These are phyloP conservation scores for Notothenia coriiceps DNA, from an alignment of 2,113 vertebrate species.

Conservation along the genomic window DNA sequence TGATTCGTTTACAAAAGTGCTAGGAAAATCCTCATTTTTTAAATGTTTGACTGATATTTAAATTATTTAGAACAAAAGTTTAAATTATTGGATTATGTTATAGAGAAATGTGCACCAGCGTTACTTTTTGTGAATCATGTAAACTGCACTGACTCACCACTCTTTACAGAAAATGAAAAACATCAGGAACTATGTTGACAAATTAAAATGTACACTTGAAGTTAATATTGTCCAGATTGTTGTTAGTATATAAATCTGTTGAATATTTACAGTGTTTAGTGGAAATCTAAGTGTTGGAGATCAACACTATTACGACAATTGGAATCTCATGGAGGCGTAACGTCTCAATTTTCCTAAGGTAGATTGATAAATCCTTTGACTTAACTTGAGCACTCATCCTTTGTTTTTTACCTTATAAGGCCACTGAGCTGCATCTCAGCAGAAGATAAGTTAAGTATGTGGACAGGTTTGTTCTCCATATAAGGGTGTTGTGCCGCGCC, in stretches of 20 bases:
- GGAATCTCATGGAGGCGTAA: background rate
- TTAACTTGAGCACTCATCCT: constrained; percentile 4
- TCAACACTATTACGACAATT: background rate
- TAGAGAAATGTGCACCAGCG: background rate
- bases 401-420: constrained; percentile 78
- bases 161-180: background rate
- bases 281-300: background rate
- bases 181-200: too few relatives aligned
- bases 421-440: constrained; percentile 23
- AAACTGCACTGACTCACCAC: background rate
- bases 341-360: constrained; percentile 1
- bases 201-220: background rate
- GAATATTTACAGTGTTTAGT: background rate
- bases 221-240: too few relatives aligned
- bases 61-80: background rate
- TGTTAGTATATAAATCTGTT: background rate
- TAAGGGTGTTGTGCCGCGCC: constrained; percentile 65
- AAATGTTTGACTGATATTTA: background rate
- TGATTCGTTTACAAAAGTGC: background rate
- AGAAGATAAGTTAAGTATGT: constrained; percentile 39
- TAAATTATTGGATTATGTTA: too few relatives aligned
- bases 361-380: constrained; percentile 1
- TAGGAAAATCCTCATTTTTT: background rate
- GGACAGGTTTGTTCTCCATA: constrained; percentile 73
- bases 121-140: background rate